phyloP scores from a whole-genome alignment of 1,140 invertebrate species.

The Thaumetopoea pityocampa region DNA sequence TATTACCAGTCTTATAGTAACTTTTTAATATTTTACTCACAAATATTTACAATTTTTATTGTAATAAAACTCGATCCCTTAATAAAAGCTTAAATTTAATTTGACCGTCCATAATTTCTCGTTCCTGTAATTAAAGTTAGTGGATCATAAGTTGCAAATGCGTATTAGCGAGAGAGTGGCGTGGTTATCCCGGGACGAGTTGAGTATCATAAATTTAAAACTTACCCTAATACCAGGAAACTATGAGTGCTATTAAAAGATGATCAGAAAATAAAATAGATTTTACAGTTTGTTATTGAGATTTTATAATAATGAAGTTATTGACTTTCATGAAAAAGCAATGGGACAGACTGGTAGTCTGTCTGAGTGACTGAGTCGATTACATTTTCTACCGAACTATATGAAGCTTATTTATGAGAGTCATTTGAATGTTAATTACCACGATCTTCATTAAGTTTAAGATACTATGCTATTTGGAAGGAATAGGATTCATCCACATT shows the following conservation, averaged over 20 bases:
- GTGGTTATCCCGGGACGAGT: constrained; percentile 32
- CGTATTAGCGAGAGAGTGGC: constrained; percentile 17
- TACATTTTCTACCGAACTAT: background rate
- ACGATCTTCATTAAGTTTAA: too few species aligned
- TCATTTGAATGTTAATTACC: too few species aligned
- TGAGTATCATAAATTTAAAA: constrained; percentile 43
- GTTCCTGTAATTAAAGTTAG: constrained; percentile 18
- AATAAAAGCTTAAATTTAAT: constrained; percentile 17
- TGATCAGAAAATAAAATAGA: constrained; percentile 31
- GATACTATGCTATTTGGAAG: too few species aligned
- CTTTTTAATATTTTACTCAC: too few species aligned
- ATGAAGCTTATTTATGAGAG: constrained; percentile 1
- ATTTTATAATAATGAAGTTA: too few species aligned
- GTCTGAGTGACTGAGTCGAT: constrained; percentile 3
- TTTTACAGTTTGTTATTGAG: constrained; percentile 12
- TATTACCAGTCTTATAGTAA: too few species aligned
- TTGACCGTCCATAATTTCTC: constrained; percentile 16
- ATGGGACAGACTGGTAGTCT: too few species aligned
- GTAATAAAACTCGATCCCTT: too few species aligned
- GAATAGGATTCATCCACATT: too few species aligned
- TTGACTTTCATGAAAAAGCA: too few species aligned
- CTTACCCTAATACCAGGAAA: constrained; percentile 29
- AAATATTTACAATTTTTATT: too few species aligned
- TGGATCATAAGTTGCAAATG: constrained; percentile 14
- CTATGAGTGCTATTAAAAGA: constrained; percentile 37